Percentiles rank a stretch among this genome's conserved stretches.
Evolutionary conservation across 2,113 vertebrate species (phyloP).

Genomic region (Colius striatus): DNA sequence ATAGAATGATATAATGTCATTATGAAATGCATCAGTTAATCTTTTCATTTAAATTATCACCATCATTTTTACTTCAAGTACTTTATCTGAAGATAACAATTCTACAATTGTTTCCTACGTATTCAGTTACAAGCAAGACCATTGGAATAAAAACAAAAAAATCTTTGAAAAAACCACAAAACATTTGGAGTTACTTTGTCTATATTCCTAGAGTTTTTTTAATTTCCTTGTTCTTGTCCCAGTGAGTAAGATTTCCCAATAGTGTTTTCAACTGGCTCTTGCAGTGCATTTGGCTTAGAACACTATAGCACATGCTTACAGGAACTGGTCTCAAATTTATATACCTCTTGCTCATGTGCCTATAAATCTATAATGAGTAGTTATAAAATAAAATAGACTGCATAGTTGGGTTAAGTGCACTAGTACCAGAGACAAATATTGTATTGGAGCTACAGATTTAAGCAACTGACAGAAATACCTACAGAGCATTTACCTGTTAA

Average conservation of each 20-base stretch:
- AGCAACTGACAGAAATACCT: not conserved
- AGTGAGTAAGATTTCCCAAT: not conserved
- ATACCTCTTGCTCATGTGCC: not conserved
- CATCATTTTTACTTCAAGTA: not conserved
- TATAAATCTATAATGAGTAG: not conserved
- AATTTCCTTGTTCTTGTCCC: not conserved
- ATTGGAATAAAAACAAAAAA: not conserved
- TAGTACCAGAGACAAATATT: not conserved
- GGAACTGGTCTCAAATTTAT: not conserved
- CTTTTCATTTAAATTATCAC: not conserved
- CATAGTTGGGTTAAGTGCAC: not conserved
- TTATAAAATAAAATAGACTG: not conserved
- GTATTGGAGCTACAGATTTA: not conserved
- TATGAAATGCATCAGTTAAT: not conserved
- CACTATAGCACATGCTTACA: not conserved
- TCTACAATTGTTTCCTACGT: not conserved
- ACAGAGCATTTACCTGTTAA: not conserved
- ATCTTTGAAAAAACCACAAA: not conserved
- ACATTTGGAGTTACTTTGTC: not conserved
- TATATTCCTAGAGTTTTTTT: not conserved
- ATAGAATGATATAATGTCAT: not conserved
- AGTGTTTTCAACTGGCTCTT: not conserved
- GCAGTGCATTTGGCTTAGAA: not conserved
- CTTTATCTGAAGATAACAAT: not conserved
- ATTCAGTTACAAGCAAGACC: not conserved